phyloP scores from a whole-genome alignment of 2,888 invertebrate species.

The Epsilonema sp. region DNA sequence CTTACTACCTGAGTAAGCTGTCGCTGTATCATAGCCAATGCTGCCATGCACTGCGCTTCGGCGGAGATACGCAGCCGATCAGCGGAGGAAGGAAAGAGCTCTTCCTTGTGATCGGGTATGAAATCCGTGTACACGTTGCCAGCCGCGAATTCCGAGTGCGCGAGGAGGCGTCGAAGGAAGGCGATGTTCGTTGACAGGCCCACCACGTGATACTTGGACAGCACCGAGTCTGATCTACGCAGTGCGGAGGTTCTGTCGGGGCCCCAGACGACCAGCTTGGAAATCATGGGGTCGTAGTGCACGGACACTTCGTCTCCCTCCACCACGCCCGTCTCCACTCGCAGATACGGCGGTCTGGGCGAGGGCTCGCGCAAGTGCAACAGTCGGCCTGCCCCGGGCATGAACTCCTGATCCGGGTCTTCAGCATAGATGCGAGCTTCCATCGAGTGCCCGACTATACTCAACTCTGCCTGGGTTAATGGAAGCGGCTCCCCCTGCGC shows the following conservation, averaged over 20 bases:
- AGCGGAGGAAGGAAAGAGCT: slow-evolving; percentile 45
- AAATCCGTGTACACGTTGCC: slow-evolving; percentile 90
- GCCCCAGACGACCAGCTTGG: slow-evolving; percentile 91
- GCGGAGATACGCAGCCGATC: slow-evolving; percentile 3
- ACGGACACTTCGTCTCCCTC: slow-evolving; percentile 52
- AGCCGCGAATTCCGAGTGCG: slow-evolving; percentile 54
- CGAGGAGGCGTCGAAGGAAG: slow-evolving; percentile 53
- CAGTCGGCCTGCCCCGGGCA: slow-evolving; percentile 77
- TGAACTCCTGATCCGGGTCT: slow-evolving; percentile 48
- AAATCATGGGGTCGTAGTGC: slow-evolving; percentile 99
- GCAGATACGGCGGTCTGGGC: slow-evolving; percentile 33
- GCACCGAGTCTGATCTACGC: slow-evolving; percentile 15
- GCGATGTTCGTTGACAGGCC: slow-evolving; percentile 87
- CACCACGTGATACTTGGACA: slow-evolving; percentile 46
- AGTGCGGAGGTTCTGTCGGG: slow-evolving; percentile 20
- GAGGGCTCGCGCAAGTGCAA: slow-evolving; percentile 40
- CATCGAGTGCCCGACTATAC: slow-evolving; percentile 55
- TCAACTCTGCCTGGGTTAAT: slow-evolving; percentile 58
- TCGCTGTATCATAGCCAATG: not conserved
- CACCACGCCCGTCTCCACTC: slow-evolving; percentile 61
- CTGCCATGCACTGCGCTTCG: slow-evolving; percentile 10
- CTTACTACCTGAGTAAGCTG: no score
- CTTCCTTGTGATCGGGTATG: slow-evolving; percentile 62
- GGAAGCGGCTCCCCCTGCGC: slow-evolving; percentile 73
- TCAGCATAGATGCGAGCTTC: slow-evolving; percentile 94